These are phyloP conservation scores for Protaetia brevitarsis DNA, from an alignment of 1,140 invertebrate genomes.

Conservation along the genomic window DNA sequence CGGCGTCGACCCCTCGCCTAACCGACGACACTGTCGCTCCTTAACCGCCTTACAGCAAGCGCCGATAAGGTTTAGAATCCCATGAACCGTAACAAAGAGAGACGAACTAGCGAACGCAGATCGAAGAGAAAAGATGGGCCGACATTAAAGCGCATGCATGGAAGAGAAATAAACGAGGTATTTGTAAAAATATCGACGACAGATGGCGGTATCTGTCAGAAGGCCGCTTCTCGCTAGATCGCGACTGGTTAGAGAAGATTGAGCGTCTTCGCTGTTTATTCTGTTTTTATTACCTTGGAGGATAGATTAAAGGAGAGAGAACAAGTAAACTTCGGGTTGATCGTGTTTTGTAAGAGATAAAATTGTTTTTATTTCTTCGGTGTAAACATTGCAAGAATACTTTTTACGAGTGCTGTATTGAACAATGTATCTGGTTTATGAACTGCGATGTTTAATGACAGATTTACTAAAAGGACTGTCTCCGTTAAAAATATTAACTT, in stretches of 20 bases:
- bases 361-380: constrained; percentile 9
- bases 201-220: constrained; percentile 15
- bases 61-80: neutral
- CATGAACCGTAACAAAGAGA: neutral
- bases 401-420: neutral
- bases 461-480: no score
- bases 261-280: neutral
- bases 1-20: neutral
- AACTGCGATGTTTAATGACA: no score
- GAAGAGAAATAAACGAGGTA: constrained; percentile 14
- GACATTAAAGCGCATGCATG: neutral
- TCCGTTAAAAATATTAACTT: no score
- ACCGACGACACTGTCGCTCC: neutral
- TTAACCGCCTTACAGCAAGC: neutral
- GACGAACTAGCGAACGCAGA: neutral
- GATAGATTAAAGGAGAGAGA: constrained; percentile 14
- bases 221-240: neutral
- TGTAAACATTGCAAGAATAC: constrained; percentile 10
- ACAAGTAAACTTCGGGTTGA: constrained; percentile 5
- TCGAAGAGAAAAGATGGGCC: neutral
- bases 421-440: neutral
- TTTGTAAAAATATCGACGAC: constrained; percentile 18
- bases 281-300: constrained; percentile 6
- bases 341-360: constrained; percentile 6
- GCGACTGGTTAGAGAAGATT: neutral